phyloP scores from a whole-genome alignment of 2,888 invertebrate species.

The Pristionchus fissidentatus region DNA sequence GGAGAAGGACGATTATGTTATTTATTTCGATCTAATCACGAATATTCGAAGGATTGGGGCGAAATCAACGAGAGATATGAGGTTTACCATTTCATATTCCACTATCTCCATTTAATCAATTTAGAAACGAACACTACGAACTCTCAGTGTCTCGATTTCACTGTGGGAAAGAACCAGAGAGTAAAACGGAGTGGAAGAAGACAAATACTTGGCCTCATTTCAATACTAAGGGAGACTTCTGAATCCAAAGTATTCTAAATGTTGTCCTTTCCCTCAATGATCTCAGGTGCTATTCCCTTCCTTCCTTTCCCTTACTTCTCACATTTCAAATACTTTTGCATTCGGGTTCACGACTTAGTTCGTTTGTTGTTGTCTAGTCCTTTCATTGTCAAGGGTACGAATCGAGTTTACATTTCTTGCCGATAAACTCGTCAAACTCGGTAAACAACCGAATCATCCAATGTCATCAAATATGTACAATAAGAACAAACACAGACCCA shows the following conservation, averaged over 20 bases:
- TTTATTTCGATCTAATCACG: constrained; percentile 64
- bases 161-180: constrained; percentile 38
- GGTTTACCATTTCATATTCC: background rate
- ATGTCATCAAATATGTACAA: background rate
- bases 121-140: constrained; percentile 34
- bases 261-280: background rate
- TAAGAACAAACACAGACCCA: constrained; percentile 1
- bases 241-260: background rate
- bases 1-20: constrained; percentile 56
- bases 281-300: background rate
- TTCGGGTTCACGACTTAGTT: background rate
- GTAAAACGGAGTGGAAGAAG: background rate
- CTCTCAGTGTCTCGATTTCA: constrained; percentile 19
- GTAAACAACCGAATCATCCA: background rate
- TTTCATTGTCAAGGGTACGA: constrained; percentile 5
- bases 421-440: background rate
- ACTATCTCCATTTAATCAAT: background rate
- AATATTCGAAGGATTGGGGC: constrained; percentile 51
- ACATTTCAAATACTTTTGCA: background rate
- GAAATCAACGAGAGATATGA: background rate
- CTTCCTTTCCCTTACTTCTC: background rate
- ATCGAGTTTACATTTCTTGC: background rate
- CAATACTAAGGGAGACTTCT: background rate
- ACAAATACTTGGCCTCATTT: background rate
- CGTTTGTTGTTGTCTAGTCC: background rate